These are phyloP conservation scores for Bagarius yarrelli DNA, from an alignment of 2,113 vertebrate species.

Conservation along the genomic window DNA sequence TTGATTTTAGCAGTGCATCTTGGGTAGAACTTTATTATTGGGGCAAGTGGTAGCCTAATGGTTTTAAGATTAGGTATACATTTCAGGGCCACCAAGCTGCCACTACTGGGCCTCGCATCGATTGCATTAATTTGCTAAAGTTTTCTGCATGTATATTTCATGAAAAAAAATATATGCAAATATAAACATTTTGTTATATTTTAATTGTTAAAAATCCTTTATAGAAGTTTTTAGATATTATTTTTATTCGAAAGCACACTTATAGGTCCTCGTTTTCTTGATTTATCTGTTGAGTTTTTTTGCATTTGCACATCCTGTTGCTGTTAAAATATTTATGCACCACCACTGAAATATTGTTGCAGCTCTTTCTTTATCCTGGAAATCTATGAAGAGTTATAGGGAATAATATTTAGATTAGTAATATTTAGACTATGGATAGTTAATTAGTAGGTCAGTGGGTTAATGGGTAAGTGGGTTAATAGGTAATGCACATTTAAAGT, in stretches of 20 bases:
- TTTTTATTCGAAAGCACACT: background rate
- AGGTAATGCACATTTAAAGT: background rate
- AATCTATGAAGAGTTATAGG: background rate
- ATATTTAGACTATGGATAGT: no score
- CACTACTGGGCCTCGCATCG: no score
- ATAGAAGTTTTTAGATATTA: background rate
- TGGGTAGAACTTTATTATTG: background rate
- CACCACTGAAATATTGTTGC: background rate
- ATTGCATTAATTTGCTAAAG: no score
- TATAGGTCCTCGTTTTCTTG: no score
- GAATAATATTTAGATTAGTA: background rate
- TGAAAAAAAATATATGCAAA: no score
- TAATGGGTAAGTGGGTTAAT: background rate
- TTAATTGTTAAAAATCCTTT: no score
- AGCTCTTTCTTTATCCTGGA: background rate
- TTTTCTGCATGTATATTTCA: no score
- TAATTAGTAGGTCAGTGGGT: background rate
- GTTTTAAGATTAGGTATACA: no score
- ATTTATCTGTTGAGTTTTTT: no score
- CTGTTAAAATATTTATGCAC: slow-evolving; percentile 10
- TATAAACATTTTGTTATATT: no score
- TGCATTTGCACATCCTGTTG: background rate
- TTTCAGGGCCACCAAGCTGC: no score
- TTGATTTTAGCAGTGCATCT: background rate
- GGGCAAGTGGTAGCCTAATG: background rate